phyloP scores from a whole-genome alignment of 2,113 vertebrate genomes.

The Macrotis lagotis region DNA sequence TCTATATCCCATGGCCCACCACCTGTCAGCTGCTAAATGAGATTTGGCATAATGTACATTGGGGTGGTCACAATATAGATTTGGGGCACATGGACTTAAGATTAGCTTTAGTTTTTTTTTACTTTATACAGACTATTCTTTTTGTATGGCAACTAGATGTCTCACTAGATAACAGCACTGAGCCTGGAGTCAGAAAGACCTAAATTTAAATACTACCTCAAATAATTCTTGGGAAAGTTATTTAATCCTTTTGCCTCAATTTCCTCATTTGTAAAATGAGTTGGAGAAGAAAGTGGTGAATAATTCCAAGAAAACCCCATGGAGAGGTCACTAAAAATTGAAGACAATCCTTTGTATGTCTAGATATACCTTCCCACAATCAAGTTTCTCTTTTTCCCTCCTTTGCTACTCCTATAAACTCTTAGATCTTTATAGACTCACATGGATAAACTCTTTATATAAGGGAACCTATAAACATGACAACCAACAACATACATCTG shows the following conservation, averaged over 20 bases:
- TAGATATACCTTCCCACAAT: background rate
- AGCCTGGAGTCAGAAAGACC: background rate
- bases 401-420: background rate
- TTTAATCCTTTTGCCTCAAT: background rate
- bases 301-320: background rate
- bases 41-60: background rate
- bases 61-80: background rate
- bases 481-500: background rate
- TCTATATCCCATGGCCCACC: background rate
- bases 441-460: background rate
- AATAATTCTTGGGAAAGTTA: background rate
- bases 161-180: background rate
- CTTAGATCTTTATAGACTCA: background rate
- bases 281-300: background rate
- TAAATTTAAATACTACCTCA: background rate
- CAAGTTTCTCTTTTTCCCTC: background rate
- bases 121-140: background rate
- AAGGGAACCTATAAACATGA: background rate
- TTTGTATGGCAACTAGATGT: background rate
- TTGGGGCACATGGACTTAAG: background rate
- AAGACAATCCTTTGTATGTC: background rate
- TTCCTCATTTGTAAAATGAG: background rate
- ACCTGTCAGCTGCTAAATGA: background rate
- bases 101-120: background rate
- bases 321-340: no score